Percentiles rank a stretch among this genome's conserved stretches.
Conservation (phyloP, 2,888 invertebrate species). For the Sthenelais limicola region DNA sequence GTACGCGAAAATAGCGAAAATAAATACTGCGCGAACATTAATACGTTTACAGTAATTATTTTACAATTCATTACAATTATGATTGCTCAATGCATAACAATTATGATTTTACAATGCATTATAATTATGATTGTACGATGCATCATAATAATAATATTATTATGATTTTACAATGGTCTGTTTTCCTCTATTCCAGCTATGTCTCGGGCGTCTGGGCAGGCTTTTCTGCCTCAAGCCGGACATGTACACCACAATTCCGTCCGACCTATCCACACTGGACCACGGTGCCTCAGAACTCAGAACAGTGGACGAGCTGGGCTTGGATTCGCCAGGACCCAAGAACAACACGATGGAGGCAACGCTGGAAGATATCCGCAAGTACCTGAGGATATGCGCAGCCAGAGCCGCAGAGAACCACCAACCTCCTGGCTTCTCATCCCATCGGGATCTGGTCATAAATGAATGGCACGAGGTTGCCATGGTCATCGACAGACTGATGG, state of each 20-base stretch:
- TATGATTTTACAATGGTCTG: no score
- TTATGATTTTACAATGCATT: no score
- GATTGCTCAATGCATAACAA: no score
- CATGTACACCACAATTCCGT: constrained; percentile 39
- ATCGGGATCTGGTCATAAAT: constrained; percentile 37
- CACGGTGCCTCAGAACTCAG: constrained; percentile 13
- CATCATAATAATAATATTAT: no score
- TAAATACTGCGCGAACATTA: no score
- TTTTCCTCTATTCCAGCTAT: no score
- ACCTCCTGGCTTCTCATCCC: background rate
- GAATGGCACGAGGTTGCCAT: constrained; percentile 45
- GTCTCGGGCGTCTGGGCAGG: constrained; percentile 29
- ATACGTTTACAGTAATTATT: no score
- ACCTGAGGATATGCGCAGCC: constrained; percentile 27
- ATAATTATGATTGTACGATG: no score
- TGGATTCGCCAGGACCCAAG: background rate
- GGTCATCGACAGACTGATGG: constrained; percentile 41
- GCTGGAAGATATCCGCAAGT: constrained; percentile 42
- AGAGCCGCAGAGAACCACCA: background rate
- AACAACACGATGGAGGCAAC: constrained; percentile 33
- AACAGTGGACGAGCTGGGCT: constrained; percentile 3
- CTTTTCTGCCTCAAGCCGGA: constrained; percentile 41
- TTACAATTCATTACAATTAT: no score
- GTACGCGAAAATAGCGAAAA: no score
- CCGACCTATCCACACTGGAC: constrained; percentile 12